Percentiles rank a stretch among this genome's conserved stretches.
Conservation (phyloP, 2,113 vertebrate species). For the Alligator mississippiensis region DNA sequence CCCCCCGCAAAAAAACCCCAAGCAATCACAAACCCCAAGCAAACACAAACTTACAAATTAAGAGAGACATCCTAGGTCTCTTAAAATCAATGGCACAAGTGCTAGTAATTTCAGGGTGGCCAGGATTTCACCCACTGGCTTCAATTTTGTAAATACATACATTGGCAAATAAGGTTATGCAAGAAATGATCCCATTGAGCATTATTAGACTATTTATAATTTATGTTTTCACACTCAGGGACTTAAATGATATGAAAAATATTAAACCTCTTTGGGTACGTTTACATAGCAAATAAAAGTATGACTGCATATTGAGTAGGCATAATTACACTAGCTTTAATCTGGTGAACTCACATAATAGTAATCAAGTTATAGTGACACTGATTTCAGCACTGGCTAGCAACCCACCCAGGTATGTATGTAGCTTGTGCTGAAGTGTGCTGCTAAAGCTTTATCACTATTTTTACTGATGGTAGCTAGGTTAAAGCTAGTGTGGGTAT, state of each 20-base stretch:
- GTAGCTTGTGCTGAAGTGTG: not conserved
- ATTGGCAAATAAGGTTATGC: not conserved
- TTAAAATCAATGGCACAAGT: not conserved
- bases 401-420: not conserved
- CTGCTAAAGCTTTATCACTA: not conserved
- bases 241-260: not conserved
- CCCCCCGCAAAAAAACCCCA: not conserved
- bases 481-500: not conserved
- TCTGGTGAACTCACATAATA: not conserved
- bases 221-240: not conserved
- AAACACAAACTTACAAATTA: not conserved
- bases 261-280: not conserved
- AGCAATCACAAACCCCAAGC: not conserved
- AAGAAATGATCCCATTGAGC: not conserved
- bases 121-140: not conserved
- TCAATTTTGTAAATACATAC: constrained; percentile 25
- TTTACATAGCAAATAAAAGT: not conserved
- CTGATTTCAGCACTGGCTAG: not conserved
- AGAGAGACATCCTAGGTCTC: not conserved
- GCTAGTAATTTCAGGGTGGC: not conserved
- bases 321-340: not conserved
- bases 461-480: not conserved
- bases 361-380: accelerated
- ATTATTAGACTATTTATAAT: not conserved
- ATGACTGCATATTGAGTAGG: not conserved